Conservation (phyloP, 2,797 vertebrate species). For the Serranus cabrilla region DNA sequence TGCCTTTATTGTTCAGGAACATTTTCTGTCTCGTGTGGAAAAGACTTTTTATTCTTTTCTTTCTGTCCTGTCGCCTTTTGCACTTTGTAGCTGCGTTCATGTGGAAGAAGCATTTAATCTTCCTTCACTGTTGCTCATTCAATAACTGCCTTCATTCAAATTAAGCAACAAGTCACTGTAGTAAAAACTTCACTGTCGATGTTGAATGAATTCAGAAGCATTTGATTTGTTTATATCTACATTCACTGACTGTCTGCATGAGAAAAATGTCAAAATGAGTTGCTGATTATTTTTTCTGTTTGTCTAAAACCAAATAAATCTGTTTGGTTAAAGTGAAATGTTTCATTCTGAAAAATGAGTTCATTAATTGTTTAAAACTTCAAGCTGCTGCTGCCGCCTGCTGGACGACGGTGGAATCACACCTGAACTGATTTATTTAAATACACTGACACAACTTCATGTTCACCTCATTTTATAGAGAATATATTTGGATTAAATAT, state of each 20-base stretch:
- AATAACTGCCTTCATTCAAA: slow-evolving; percentile 7
- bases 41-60: not conserved
- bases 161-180: slow-evolving; percentile 5
- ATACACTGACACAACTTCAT: not conserved
- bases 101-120: not conserved
- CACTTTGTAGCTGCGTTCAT: slow-evolving; percentile 48
- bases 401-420: slow-evolving; percentile 21
- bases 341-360: not conserved
- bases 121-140: not conserved
- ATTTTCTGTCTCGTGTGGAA: not conserved
- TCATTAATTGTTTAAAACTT: not conserved
- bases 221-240: slow-evolving; percentile 22
- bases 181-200: not conserved
- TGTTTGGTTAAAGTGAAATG: not conserved
- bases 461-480: not conserved
- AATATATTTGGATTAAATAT: too few species aligned
- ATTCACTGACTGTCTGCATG: slow-evolving; percentile 27
- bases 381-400: slow-evolving; percentile 57
- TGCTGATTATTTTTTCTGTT: slow-evolving; percentile 9
- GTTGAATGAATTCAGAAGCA: not conserved
- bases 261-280: slow-evolving; percentile 6
- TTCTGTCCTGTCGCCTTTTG: slow-evolving; percentile 40
- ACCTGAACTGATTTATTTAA: not conserved
- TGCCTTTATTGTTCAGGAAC: slow-evolving; percentile 66
- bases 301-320: not conserved